Percentiles rank a stretch among this genome's conserved stretches.
These are phyloP conservation scores for Athrips mouffetella DNA, from an alignment of 2,888 invertebrate species.

Conservation along the genomic window DNA sequence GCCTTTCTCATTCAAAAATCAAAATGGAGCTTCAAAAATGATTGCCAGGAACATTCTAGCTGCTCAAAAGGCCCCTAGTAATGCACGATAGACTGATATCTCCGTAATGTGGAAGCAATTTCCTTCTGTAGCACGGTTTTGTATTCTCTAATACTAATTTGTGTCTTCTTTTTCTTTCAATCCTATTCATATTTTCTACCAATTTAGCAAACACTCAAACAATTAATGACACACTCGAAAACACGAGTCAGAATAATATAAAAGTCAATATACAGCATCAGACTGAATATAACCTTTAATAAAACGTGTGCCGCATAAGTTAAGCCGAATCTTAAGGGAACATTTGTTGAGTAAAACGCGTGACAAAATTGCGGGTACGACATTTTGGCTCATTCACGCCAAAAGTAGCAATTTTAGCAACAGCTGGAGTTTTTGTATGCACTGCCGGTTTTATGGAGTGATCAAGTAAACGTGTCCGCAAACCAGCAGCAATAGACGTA, in stretches of 20 bases:
- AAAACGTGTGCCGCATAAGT: conserved; percentile 72
- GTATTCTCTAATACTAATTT: not conserved
- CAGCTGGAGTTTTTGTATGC: not conserved
- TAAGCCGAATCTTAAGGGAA: conserved; percentile 67
- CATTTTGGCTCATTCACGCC: not conserved
- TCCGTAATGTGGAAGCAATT: too few relatives aligned
- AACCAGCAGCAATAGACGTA: too few relatives aligned
- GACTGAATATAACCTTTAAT: conserved; percentile 62
- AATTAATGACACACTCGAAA: conserved; percentile 49
- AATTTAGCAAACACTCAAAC: conserved; percentile 28
- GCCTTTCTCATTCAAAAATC: too few relatives aligned
- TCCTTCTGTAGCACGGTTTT: too few relatives aligned
- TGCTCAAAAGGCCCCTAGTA: too few relatives aligned
- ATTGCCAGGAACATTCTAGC: too few relatives aligned
- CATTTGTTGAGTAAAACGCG: conserved; percentile 74
- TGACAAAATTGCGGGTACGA: conserved; percentile 70
- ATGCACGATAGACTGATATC: too few relatives aligned
- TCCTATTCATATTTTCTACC: not conserved
- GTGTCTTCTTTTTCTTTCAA: not conserved
- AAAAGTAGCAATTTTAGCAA: not conserved
- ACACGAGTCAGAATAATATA: conserved; percentile 49
- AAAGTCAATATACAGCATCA: conserved; percentile 47
- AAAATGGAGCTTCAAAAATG: too few relatives aligned
- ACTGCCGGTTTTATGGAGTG: too few relatives aligned
- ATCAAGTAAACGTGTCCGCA: too few relatives aligned